Percentiles rank a stretch among this genome's conserved stretches.
Evolutionary conservation across 1,140 invertebrate species (phyloP).

Genomic region (Druon quercuslanigerum): DNA sequence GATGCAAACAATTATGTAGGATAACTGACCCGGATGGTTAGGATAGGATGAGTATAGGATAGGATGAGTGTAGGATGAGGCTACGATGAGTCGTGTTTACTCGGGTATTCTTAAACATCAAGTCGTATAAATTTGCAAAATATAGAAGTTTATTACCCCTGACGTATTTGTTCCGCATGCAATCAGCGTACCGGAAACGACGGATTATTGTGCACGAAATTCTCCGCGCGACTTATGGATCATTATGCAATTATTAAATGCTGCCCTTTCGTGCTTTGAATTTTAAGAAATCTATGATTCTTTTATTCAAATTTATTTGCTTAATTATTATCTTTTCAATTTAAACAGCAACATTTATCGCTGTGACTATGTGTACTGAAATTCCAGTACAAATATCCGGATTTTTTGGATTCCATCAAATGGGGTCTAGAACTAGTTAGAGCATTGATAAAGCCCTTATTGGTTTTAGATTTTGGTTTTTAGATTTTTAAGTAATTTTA

Average conservation of each 20-base stretch:
- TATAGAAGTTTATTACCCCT: constrained; percentile 24
- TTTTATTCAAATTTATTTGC: not conserved
- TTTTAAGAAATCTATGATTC: not conserved
- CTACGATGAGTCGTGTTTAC: constrained; percentile 6
- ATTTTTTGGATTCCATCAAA: too few relatives aligned
- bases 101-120: not conserved
- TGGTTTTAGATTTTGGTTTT: too few relatives aligned
- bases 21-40: constrained; percentile 32
- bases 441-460: too few relatives aligned
- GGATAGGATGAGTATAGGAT: not conserved
- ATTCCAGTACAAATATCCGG: too few relatives aligned
- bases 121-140: constrained; percentile 26
- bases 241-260: not conserved
- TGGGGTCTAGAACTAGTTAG: too few relatives aligned
- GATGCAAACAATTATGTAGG: constrained; percentile 27
- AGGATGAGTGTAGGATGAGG: not conserved
- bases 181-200: constrained; percentile 47
- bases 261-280: constrained; percentile 27
- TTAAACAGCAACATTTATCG: too few relatives aligned
- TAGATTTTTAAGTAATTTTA: too few relatives aligned
- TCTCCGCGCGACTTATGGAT: not conserved
- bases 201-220: not conserved
- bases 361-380: too few relatives aligned
- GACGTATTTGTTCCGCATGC: constrained; percentile 49
- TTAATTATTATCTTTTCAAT: too few relatives aligned